These are phyloP conservation scores for Pachypeltis micranthus DNA, from an alignment of 1,140 invertebrate genomes.

Conservation along the genomic window DNA sequence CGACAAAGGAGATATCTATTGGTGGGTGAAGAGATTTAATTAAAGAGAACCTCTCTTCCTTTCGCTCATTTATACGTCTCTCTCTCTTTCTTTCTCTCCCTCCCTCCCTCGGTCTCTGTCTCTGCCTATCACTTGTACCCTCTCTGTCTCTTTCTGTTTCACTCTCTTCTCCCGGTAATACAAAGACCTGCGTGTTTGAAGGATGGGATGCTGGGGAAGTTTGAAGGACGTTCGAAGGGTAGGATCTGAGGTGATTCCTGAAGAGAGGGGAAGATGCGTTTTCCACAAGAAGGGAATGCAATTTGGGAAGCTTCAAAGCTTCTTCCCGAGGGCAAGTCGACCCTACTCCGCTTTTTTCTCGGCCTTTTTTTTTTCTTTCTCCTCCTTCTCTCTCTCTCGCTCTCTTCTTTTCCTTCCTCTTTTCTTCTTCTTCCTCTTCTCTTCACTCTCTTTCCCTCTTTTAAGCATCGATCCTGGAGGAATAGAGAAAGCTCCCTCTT, in stretches of 20 bases:
- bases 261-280: no score
- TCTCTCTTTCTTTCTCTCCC: neutral
- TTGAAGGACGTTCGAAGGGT: neutral
- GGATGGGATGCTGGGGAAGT: neutral
- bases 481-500: neutral
- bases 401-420: neutral
- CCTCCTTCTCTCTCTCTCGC: constrained; percentile 1
- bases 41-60: constrained; percentile 4
- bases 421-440: neutral
- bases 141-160: neutral
- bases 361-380: neutral
- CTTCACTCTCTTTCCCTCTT: constrained; percentile 8
- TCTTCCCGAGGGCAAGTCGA: neutral
- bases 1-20: constrained; percentile 14
- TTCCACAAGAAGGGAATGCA: constrained; percentile 10
- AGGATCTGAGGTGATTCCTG: neutral
- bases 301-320: constrained; percentile 1
- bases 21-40: constrained; percentile 8
- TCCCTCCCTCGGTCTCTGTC: no score
- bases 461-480: constrained; percentile 2
- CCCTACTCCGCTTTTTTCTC: constrained; percentile 1
- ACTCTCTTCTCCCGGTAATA: neutral
- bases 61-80: neutral
- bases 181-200: neutral
- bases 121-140: no score